A percentile compares a stretch with the other conserved stretches of the same genome.
These are phyloP conservation scores for Cyanistes caeruleus DNA, from an alignment of 2,113 vertebrate genomes.

Conservation along the genomic window DNA sequence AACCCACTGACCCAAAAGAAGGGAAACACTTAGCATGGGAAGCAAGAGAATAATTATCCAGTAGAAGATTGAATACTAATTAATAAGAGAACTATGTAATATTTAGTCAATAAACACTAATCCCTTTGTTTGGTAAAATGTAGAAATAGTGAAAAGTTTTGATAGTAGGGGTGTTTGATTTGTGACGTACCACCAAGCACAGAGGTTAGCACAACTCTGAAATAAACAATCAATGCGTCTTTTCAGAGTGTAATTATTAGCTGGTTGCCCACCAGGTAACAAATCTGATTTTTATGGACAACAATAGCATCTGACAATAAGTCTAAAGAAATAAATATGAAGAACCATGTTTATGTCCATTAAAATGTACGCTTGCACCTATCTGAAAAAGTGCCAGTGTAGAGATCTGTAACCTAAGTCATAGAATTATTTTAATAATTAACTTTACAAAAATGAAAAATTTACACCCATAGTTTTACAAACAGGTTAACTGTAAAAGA, in stretches of 20 bases:
- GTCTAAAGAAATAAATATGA: not conserved
- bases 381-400: not conserved
- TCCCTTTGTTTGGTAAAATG: not conserved
- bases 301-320: not conserved
- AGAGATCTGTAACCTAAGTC: not conserved
- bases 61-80: not conserved
- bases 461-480: not conserved
- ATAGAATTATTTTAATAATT: not conserved
- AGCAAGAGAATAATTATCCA: not conserved
- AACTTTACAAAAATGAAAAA: not conserved
- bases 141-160: not conserved
- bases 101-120: not conserved
- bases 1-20: not conserved
- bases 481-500: not conserved
- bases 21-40: not conserved
- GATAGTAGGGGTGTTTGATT: not conserved
- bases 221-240: not conserved
- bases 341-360: not conserved
- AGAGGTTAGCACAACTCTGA: not conserved
- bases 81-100: not conserved
- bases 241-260: not conserved
- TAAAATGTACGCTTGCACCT: not conserved
- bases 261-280: not conserved
- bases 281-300: rapidly evolving
- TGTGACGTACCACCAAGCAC: not conserved